phyloP scores from a whole-genome alignment of 1,140 invertebrate species.

The Bombus waltoni region DNA sequence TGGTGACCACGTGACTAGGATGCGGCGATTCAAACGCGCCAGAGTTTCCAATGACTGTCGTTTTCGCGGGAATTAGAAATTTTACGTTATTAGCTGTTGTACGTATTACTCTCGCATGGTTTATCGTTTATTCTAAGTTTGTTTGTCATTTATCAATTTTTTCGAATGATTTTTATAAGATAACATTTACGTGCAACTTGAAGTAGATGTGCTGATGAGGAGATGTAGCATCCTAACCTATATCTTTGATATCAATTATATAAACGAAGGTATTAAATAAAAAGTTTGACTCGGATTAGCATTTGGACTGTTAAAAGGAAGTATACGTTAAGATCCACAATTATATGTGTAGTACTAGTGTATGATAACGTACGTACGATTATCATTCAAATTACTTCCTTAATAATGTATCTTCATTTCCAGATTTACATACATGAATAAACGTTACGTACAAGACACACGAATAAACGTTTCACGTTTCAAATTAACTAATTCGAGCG shows the following conservation, averaged over 20 bases:
- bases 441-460: not conserved
- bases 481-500: too few species aligned
- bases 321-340: not conserved
- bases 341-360: not conserved
- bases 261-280: not conserved
- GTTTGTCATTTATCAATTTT: not conserved
- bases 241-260: not conserved
- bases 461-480: not conserved
- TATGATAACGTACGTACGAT: not conserved
- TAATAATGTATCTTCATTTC: not conserved
- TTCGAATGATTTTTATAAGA: not conserved
- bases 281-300: not conserved
- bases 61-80: not conserved
- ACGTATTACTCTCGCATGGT: too few species aligned
- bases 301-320: not conserved
- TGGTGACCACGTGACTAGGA: constrained; percentile 8
- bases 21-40: constrained; percentile 12
- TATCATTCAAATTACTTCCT: constrained; percentile 19
- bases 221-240: not conserved
- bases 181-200: not conserved
- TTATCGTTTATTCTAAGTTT: not conserved
- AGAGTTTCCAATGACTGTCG: not conserved
- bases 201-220: not conserved
- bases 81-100: too few species aligned
- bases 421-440: constrained; percentile 9